These are phyloP conservation scores for Catagonus wagneri DNA, from an alignment of 2,113 vertebrate species.

Conservation along the genomic window DNA sequence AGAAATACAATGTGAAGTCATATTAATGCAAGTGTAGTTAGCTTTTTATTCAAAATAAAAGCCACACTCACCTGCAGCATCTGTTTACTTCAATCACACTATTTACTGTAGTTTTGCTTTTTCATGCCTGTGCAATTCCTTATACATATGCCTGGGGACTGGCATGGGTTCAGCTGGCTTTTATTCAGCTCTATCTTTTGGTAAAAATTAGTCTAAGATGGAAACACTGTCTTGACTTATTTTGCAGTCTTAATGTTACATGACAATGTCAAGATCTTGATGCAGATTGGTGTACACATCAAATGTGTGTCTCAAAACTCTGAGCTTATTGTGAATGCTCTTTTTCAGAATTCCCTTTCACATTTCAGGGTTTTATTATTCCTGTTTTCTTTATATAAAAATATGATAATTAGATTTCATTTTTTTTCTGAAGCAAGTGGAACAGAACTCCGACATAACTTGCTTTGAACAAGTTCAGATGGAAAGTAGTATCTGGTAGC, in stretches of 20 bases:
- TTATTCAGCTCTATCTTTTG: slow-evolving; percentile 52
- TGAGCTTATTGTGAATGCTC: slow-evolving; percentile 20
- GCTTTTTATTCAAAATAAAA: slow-evolving; percentile 50
- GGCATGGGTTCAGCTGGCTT: slow-evolving; percentile 55
- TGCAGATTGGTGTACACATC: slow-evolving; percentile 33
- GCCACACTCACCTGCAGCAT: slow-evolving; percentile 51
- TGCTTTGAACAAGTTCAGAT: slow-evolving; percentile 51
- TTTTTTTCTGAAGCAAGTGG: slow-evolving; percentile 60
- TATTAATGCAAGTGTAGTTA: background rate
- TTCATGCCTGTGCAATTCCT: slow-evolving; percentile 27
- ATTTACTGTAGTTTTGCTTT: slow-evolving; percentile 42
- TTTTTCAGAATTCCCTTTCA: slow-evolving; percentile 43
- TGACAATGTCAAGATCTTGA: slow-evolving; percentile 61
- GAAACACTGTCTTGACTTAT: slow-evolving; percentile 67
- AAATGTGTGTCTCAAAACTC: slow-evolving; percentile 53
- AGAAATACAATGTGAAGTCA: background rate
- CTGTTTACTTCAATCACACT: slow-evolving; percentile 58
- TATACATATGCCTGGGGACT: slow-evolving; percentile 41
- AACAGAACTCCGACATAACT: slow-evolving; percentile 31
- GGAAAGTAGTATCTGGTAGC: background rate
- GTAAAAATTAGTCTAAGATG: slow-evolving; percentile 70
- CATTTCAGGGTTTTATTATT: slow-evolving; percentile 50
- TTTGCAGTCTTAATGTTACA: slow-evolving; percentile 51
- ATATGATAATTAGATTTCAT: slow-evolving; percentile 63
- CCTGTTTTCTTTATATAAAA: slow-evolving; percentile 55